Conservation (phyloP, 2,888 invertebrate species). For the Nowickia ferox region DNA sequence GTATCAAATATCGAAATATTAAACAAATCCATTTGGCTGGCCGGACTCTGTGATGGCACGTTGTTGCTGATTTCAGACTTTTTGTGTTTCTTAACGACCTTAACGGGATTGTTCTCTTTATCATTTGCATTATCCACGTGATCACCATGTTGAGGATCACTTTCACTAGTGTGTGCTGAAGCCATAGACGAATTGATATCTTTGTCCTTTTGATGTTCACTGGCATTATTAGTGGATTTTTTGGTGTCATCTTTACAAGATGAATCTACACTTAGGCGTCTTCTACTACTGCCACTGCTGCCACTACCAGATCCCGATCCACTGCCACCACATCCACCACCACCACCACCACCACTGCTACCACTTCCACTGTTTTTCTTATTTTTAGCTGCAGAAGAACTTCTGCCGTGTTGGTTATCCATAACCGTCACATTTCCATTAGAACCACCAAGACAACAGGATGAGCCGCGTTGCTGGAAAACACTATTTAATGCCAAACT, state of each 20-base stretch:
- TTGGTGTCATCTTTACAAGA: conserved; percentile 50
- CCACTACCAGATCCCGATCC: conserved; percentile 61
- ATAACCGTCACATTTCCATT: conserved; percentile 75
- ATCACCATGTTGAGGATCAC: conserved; percentile 66
- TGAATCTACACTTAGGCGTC: conserved; percentile 58
- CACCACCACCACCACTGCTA: conserved; percentile 36
- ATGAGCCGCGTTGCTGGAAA: conserved; percentile 73
- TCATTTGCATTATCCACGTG: conserved; percentile 74
- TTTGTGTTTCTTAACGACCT: conserved; percentile 73
- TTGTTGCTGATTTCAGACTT: conserved; percentile 53
- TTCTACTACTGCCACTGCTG: conserved; percentile 24
- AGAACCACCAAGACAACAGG: conserved; percentile 70
- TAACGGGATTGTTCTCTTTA: conserved; percentile 78
- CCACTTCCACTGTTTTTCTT: conserved; percentile 74
- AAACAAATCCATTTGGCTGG: conserved; percentile 52
- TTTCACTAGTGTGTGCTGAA: conserved; percentile 67
- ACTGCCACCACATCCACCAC: conserved; percentile 41
- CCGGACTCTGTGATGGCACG: conserved; percentile 49
- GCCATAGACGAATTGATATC: conserved; percentile 68
- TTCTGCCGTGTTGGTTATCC: conserved; percentile 74
- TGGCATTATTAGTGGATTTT: conserved; percentile 17
- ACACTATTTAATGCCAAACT: conserved; percentile 84
- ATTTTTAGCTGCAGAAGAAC: conserved; percentile 51
- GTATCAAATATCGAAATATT: conserved; percentile 63
- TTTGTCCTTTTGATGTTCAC: conserved; percentile 59